phyloP scores from a whole-genome alignment of 1,140 invertebrate species.

The Globodera ellingtonae region DNA sequence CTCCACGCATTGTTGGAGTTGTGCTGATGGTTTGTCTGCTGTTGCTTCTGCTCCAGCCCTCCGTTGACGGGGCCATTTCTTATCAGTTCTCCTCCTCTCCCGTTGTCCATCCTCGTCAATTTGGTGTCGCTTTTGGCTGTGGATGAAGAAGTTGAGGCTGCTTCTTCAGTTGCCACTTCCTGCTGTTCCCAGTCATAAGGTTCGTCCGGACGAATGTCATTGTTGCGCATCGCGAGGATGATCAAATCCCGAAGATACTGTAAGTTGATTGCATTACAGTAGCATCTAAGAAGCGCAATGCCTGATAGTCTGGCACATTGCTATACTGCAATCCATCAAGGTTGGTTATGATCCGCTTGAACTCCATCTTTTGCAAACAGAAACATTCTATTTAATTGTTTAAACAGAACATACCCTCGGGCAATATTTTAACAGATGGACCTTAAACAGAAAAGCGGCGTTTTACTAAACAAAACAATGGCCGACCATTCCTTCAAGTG shows the following conservation, averaged over 20 bases:
- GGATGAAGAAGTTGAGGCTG: neutral
- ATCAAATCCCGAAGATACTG: constrained; percentile 33
- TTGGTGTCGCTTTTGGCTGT: neutral
- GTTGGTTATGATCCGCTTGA: constrained; percentile 37
- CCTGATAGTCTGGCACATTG: constrained; percentile 35
- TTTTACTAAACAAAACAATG: neutral
- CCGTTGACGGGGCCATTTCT: neutral
- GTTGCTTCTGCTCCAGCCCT: neutral
- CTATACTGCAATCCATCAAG: constrained; percentile 30
- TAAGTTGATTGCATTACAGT: neutral
- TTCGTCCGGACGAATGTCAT: constrained; percentile 41
- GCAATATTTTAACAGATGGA: constrained; percentile 40
- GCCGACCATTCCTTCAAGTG: constrained; percentile 21
- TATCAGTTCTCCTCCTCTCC: neutral
- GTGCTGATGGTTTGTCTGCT: neutral
- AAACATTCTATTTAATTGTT: neutral
- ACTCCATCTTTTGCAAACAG: constrained; percentile 28
- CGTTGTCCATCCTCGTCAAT: constrained; percentile 7
- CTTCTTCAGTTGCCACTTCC: constrained; percentile 2
- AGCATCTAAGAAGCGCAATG: neutral
- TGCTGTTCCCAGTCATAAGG: constrained; percentile 44
- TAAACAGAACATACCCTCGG: constrained; percentile 22
- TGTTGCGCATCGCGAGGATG: constrained; percentile 38
- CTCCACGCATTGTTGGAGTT: neutral
- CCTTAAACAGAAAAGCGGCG: neutral